Conservation (phyloP, 2,113 vertebrate genomes). For the Pseudolaguvia tuberculata region DNA sequence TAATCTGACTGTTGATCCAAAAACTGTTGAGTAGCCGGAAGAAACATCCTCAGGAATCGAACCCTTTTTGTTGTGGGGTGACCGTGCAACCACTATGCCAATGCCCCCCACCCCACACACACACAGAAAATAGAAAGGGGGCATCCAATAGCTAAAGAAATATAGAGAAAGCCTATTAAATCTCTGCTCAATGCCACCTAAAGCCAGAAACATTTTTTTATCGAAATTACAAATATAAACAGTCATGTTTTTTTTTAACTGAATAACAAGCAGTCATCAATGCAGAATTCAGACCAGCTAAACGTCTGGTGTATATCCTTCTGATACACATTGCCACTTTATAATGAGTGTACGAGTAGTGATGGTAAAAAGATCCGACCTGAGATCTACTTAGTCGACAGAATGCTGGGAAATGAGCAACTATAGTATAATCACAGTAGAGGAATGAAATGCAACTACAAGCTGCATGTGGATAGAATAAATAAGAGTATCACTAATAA, state of each 20-base stretch:
- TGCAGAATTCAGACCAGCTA: neutral
- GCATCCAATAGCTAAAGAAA: neutral
- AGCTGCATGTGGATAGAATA: neutral
- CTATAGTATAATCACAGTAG: neutral
- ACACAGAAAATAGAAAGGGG: no score
- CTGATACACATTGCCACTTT: neutral
- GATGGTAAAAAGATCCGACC: neutral
- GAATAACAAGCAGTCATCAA: neutral
- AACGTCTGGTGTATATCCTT: neutral
- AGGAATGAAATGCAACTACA: neutral
- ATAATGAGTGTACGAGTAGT: neutral
- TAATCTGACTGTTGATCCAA: no score
- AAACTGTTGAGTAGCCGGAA: no score
- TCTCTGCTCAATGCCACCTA: constrained; percentile 7
- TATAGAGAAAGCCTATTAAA: neutral
- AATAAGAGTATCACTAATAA: neutral
- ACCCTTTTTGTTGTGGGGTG: no score
- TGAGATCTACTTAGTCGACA: neutral
- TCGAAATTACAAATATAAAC: neutral
- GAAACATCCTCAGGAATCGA: no score
- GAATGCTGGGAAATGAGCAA: neutral
- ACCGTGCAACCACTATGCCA: no score
- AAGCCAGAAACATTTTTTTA: constrained; percentile 3
- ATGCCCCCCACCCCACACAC: no score
- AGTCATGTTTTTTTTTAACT: constrained; percentile 15